These are phyloP conservation scores for Tachina lurida DNA, from an alignment of 2,888 invertebrate genomes.

Conservation along the genomic window DNA sequence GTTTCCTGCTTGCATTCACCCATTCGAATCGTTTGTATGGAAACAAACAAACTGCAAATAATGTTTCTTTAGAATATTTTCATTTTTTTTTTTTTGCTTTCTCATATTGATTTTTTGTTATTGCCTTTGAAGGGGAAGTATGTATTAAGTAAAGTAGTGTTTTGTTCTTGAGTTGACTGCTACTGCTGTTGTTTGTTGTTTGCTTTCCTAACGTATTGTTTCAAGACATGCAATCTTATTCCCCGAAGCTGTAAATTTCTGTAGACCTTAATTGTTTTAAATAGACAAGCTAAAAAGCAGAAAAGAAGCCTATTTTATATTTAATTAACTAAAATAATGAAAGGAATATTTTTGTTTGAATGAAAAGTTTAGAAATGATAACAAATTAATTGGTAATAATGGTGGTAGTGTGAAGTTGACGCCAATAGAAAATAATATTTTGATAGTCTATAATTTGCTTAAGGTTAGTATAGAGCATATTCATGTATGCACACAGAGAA, in stretches of 20 bases:
- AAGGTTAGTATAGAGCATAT: too few relatives aligned
- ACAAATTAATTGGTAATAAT: too few relatives aligned
- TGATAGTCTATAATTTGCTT: too few relatives aligned
- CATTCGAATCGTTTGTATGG: background rate
- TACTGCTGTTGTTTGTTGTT: background rate
- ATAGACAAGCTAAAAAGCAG: slow-evolving; percentile 11
- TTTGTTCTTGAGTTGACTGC: slow-evolving; percentile 10
- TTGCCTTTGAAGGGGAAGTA: slow-evolving; percentile 15
- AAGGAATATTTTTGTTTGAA: slow-evolving; percentile 33
- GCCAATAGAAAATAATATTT: too few relatives aligned
- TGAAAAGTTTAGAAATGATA: background rate
- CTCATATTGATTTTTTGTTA: slow-evolving; percentile 16
- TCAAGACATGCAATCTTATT: slow-evolving; percentile 67
- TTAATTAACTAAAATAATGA: slow-evolving; percentile 63
- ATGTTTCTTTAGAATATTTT: slow-evolving; percentile 48
- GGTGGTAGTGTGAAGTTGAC: too few relatives aligned
- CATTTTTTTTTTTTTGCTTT: slow-evolving; percentile 1
- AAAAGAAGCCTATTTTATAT: slow-evolving; percentile 23
- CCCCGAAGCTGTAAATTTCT: slow-evolving; percentile 66
- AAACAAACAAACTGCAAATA: slow-evolving; percentile 2
- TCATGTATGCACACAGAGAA: too few relatives aligned
- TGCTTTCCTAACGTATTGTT: slow-evolving; percentile 47
- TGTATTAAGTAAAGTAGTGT: background rate
- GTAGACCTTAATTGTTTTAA: slow-evolving; percentile 65
- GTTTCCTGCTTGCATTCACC: background rate